Evolutionary conservation across 2,888 invertebrate species (phyloP), one percentile per base, ranked within the genome.

Genomic region (Watsonalla binaria): DNA sequence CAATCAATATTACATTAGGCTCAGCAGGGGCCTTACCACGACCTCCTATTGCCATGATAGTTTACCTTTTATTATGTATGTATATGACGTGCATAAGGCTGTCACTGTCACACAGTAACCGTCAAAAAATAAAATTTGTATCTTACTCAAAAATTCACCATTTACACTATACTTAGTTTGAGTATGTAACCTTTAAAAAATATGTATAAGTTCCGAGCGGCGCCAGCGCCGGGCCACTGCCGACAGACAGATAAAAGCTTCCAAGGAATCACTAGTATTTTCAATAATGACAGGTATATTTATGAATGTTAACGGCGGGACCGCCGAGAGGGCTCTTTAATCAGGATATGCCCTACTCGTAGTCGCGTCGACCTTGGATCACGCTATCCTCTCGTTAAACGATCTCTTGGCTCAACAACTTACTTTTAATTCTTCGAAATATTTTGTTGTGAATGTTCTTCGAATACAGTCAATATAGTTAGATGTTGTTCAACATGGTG

Each of bases 271-370:
- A 47, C 59, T 61, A 70, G 73, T 73, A 78, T 76, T 78, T 74
- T 68, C 68, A 63, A 76, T 78, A 79, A 80, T 78, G 76, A 78
- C 75, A 76, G 75, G 70, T 72, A 72, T 72, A 76, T 77, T 78
- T 77, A 75, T 78, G 75, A 76, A 76, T 74, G 78, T 77, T 75
- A 76, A 78, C 68, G 72, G 67, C 55, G 57, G 59, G 65, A 60
- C 68, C 70, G 70, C 69, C 65, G 61, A 56, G 62, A 54, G 47
- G 45, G 52, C 69, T 72, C 69, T 72, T 72, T 73, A 75, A 79
- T 77, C 74, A 76, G 68, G 71, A 58, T 57, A 60, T 66, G 69
- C 75, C 74, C 63, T 58, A 70, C 67, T 71, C 68, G 55, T 66
- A 70, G 59, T 51, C 64, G 76, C 70, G 59, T 50, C 65, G 76